A percentile compares a stretch with the other conserved stretches of the same genome.
Conservation (phyloP, 2,888 invertebrate genomes). For the Sphaeridia pumilis region DNA sequence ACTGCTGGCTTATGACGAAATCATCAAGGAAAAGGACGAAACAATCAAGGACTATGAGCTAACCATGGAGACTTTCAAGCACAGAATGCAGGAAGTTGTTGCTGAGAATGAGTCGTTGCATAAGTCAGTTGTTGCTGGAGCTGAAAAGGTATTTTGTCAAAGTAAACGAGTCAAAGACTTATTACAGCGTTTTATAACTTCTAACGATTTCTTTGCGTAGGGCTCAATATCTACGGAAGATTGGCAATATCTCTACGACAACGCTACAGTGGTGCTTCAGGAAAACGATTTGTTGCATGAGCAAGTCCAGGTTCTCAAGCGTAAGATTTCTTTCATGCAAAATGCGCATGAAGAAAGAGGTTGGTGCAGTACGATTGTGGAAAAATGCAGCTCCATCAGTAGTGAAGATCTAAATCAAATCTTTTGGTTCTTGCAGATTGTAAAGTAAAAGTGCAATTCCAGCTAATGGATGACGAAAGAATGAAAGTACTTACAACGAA, state of each 20-base stretch:
- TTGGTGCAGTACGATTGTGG: not conserved
- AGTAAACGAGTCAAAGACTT: too few relatives aligned
- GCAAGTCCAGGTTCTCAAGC: slow-evolving; percentile 19
- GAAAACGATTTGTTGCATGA: slow-evolving; percentile 33
- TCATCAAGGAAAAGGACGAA: slow-evolving; percentile 31
- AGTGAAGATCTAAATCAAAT: too few relatives aligned
- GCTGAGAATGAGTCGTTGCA: slow-evolving; percentile 32
- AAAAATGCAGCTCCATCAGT: not conserved
- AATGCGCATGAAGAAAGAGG: slow-evolving; percentile 25
- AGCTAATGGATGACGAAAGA: slow-evolving; percentile 23
- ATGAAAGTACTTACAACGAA: slow-evolving; percentile 12
- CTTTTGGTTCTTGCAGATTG: slow-evolving; percentile 11
- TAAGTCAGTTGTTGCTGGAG: slow-evolving; percentile 19
- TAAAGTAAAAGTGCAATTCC: slow-evolving; percentile 19
- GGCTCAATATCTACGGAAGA: slow-evolving; percentile 30
- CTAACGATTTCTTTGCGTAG: too few relatives aligned
- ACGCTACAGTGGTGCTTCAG: slow-evolving; percentile 30
- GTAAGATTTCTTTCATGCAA: slow-evolving; percentile 18
- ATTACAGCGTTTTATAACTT: too few relatives aligned
- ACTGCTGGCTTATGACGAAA: slow-evolving; percentile 32
- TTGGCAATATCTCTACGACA: slow-evolving; percentile 28
- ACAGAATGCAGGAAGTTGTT: slow-evolving; percentile 19
- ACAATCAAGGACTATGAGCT: slow-evolving; percentile 29
- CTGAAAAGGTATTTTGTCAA: slow-evolving; percentile 22
- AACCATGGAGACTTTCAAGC: slow-evolving; percentile 22